A percentile compares a stretch with the other conserved stretches of the same genome.
Conservation (phyloP, 2,888 invertebrate species). For the Scrobipalpa costella region DNA sequence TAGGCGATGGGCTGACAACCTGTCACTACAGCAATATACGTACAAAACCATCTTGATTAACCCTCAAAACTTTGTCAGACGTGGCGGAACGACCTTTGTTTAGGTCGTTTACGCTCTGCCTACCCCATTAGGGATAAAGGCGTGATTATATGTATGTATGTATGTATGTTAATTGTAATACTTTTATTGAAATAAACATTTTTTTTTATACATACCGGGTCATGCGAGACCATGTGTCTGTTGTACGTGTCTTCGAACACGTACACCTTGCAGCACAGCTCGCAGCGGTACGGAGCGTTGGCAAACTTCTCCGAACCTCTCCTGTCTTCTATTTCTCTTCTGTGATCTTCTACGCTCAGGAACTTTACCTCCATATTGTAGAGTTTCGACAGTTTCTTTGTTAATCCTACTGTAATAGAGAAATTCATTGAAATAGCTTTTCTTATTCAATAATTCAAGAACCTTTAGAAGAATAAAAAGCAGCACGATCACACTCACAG, state of each 20-base stretch:
- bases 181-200: no score
- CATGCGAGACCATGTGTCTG: constrained; percentile 7
- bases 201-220: constrained; percentile 17
- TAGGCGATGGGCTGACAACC: no score
- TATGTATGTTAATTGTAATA: no score
- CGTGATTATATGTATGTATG: no score
- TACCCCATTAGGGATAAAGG: no score
- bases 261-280: constrained; percentile 16
- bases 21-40: no score
- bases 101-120: no score
- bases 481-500: no score
- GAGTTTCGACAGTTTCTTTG: constrained; percentile 2
- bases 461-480: no score
- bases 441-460: neutral
- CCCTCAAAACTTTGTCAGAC: no score
- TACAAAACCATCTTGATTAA: no score
- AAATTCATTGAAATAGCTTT: neutral
- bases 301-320: constrained; percentile 7
- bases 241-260: constrained; percentile 3
- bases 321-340: constrained; percentile 9
- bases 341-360: constrained; percentile 16
- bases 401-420: constrained; percentile 3
- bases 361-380: constrained; percentile 21
- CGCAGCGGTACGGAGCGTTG: constrained; percentile 14
- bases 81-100: no score